Base-by-base conservation (phyloP, 2,888 invertebrate species). In the Fabriciana adippe region DNA sequence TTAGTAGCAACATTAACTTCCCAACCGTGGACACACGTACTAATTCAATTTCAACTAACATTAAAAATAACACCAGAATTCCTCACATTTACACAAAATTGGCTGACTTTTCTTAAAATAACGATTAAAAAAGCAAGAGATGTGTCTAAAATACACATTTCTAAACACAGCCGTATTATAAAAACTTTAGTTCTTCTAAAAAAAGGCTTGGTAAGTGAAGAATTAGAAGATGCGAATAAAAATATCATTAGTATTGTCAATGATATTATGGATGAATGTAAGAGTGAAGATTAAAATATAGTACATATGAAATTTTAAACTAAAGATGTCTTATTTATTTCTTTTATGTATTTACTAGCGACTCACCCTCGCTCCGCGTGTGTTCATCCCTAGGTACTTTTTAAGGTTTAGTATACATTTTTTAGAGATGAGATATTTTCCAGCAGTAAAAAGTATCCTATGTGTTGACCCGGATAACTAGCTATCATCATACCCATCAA, bases 1-100 rank as follows among this genome's bases (percentile, higher is more conserved):
- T 67, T 92, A 4, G 84, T 88, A 0, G 84, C 86, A 1, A 82
- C 78, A 2, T 77, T 92, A 0, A 89, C 90, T 1, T 86, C 87
- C 0, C 92, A 92, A 72, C 88, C 90, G 0, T 92, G 92, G 92
- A 91, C 89, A 0, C 86, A 88, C 73, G 84, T 82, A 0, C 75
- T 92, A 2, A 81, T 92, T 76, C 83, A 87, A 65, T 92, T 90
- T 72, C 90, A 91, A 82, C 72, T 90, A n/a, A 82, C 88, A 11
- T 88, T 90, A 60, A 82, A 79, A 6, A 72, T 83, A 0, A 84
- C 87, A 0, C 73, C 79, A 8, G 91, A 92, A 70, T 92, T 91
- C 72, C 69, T 92, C 1, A 80, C 80, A 2, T 92, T 90, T 65
- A 76, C 80, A 6, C 82, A 84, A 57, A 86, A 84, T 67, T 92